Conservation (phyloP, 2,797 vertebrate genomes). For the Enteromius trimaculatus region DNA sequence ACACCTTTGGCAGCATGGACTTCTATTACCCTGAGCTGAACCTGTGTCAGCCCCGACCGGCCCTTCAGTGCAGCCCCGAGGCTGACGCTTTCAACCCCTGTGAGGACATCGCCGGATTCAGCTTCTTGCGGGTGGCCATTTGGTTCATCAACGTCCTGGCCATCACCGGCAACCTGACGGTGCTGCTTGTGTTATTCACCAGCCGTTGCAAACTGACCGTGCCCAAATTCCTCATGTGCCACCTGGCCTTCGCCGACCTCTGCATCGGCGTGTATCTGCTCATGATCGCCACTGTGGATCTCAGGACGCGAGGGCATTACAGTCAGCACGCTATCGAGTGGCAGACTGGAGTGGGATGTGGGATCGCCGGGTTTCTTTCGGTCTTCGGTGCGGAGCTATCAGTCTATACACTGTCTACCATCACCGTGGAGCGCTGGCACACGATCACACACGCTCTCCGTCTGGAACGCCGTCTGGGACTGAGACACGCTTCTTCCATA, state of each 20-base stretch:
- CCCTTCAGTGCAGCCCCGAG: conserved; percentile 81
- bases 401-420: conserved; percentile 84
- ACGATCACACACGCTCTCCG: conserved; percentile 88
- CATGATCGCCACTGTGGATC: conserved; percentile 84
- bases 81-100: conserved; percentile 88
- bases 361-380: conserved; percentile 84
- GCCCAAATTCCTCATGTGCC: conserved; percentile 90
- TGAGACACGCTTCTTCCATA: conserved; percentile 79
- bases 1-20: conserved; percentile 61
- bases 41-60: conserved; percentile 61
- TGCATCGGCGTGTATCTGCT: conserved; percentile 89
- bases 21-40: conserved; percentile 70
- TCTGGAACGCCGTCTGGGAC: conserved; percentile 78
- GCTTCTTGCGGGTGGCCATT: conserved; percentile 85
- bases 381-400: conserved; percentile 89
- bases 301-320: conserved; percentile 82
- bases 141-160: conserved; percentile 89
- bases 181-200: conserved; percentile 81
- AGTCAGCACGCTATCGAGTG: conserved; percentile 89
- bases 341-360: conserved; percentile 86
- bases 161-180: conserved; percentile 81
- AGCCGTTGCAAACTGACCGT: conserved; percentile 85
- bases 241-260: conserved; percentile 88
- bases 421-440: conserved; percentile 88
- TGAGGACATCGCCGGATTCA: conserved; percentile 86